A percentile compares a stretch with the other conserved stretches of the same genome.
phyloP scores from a whole-genome alignment of 2,888 invertebrate genomes.

The Kuschelorhynchus macadamiae region DNA sequence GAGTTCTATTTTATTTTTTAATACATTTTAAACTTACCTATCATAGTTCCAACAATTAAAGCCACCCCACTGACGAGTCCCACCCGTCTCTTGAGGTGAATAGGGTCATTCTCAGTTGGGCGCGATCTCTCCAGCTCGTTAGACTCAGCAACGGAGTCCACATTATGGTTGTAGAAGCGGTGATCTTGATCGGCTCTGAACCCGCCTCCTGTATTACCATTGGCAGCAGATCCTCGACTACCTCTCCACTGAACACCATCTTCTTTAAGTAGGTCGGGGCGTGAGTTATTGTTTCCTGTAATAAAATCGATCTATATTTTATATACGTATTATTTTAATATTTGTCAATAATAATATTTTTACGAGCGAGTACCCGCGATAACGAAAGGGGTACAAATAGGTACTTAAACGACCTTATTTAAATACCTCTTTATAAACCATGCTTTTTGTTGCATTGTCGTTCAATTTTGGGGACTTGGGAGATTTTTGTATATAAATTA shows the following conservation, averaged over 20 bases:
- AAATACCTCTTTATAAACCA: too few species aligned
- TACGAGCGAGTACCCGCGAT: too few species aligned
- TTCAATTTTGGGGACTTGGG: too few species aligned
- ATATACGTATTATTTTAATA: too few species aligned
- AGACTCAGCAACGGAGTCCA: conserved; percentile 74
- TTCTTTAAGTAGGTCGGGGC: conserved; percentile 62
- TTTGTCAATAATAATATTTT: too few species aligned
- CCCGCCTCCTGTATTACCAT: conserved; percentile 41
- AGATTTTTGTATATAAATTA: too few species aligned
- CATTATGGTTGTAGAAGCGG: conserved; percentile 69
- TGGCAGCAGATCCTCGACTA: conserved; percentile 56
- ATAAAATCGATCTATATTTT: too few species aligned
- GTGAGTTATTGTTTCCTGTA: conserved; percentile 69
- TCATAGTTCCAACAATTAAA: conserved; percentile 99
- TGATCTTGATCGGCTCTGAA: conserved; percentile 65
- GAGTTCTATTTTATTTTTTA: too few species aligned
- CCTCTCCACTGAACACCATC: conserved; percentile 67
- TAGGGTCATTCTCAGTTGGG: conserved; percentile 95
- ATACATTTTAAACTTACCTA: conserved; percentile 86
- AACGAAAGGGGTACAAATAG: too few species aligned
- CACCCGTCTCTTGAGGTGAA: conserved; percentile 99
- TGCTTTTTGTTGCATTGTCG: too few species aligned
- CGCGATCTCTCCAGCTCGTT: conserved; percentile 84
- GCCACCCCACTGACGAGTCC: conserved; percentile 99
- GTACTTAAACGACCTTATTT: too few species aligned